Percentiles rank a stretch among this genome's conserved stretches.
Evolutionary conservation across 1,140 invertebrate species (phyloP).

Genomic region (Acromyrmex heyeri): DNA sequence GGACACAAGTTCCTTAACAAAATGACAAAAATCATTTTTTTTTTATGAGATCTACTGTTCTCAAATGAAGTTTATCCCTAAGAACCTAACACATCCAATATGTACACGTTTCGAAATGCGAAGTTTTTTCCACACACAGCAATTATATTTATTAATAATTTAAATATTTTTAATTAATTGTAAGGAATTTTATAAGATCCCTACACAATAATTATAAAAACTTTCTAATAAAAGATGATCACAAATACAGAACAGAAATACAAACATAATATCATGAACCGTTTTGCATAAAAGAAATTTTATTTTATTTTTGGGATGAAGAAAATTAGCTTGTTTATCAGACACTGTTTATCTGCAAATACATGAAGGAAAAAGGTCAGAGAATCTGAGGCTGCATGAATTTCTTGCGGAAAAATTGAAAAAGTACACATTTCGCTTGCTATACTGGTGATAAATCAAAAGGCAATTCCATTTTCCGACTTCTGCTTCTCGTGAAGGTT

Average conservation of each 20-base stretch:
- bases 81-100: background rate
- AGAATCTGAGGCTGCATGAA: background rate
- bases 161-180: background rate
- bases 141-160: background rate
- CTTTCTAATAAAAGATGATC: background rate
- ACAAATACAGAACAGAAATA: background rate
- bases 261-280: background rate
- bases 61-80: too few relatives aligned
- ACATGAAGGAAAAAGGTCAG: background rate
- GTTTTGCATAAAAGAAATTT: background rate
- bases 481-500: background rate
- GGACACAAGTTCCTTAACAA: too few relatives aligned
- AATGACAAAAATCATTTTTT: too few relatives aligned
- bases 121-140: background rate
- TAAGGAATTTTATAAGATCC: background rate
- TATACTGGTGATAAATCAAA: slow-evolving; percentile 66
- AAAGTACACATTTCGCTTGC: slow-evolving; percentile 14
- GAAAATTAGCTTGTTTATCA: background rate
- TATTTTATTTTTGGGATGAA: background rate
- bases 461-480: slow-evolving; percentile 68
- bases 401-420: background rate
- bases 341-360: background rate
- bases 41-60: too few relatives aligned
- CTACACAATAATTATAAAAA: background rate
- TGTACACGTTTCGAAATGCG: background rate